Evolutionary conservation across 2,888 invertebrate species (phyloP), one percentile per base, ranked within the genome.

Genomic region (Agapostemon virescens): DNA sequence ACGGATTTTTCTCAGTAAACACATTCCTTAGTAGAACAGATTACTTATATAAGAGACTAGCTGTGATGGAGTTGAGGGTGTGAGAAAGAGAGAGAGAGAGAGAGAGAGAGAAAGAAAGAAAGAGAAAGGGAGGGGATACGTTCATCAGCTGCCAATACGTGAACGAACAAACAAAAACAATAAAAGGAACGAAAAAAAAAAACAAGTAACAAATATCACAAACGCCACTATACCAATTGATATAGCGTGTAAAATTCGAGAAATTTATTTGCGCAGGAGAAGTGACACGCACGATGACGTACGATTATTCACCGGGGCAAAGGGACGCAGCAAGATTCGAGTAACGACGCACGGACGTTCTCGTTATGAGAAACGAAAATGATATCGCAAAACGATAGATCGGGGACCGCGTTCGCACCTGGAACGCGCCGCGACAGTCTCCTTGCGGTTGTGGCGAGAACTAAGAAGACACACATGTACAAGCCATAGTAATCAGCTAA

Each of bases 221-320:
- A 42, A 17, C 20, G 79, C 82, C 83, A 86, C 80, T 69, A 81
- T 49, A 77, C 58, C n/a, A n/a, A 71, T 87, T 82, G 75, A 79
- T 86, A 81, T 86, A 81, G 86, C 84, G 74, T 83, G 84, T 88
- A 85, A 89, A 90, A 90, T 88, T 87, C 83, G 88, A 90, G 89
- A 87, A n/a, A 88, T 90, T 90, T 90, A 87, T 91, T 90, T 91
- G 90, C 91, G 90, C 91, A 90, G 91, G 91, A 88, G 85, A 90
- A 88, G 84, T 89, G 88, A 88, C 87, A 87, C 82, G 86, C 87
- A 87, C 82, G 86, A 84, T 86, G 87, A 86, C 87, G 87, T 86
- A 87, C 86, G 86, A 89, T 87, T 85, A 82, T 89, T 89, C 87
- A 84, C 75, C 81, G 26, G 58, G 77, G 84, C 87, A 85, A 88